Evolutionary conservation across 2,888 invertebrate species (phyloP), one percentile per base, ranked within the genome.

Genomic region (Oscheius sp.): DNA sequence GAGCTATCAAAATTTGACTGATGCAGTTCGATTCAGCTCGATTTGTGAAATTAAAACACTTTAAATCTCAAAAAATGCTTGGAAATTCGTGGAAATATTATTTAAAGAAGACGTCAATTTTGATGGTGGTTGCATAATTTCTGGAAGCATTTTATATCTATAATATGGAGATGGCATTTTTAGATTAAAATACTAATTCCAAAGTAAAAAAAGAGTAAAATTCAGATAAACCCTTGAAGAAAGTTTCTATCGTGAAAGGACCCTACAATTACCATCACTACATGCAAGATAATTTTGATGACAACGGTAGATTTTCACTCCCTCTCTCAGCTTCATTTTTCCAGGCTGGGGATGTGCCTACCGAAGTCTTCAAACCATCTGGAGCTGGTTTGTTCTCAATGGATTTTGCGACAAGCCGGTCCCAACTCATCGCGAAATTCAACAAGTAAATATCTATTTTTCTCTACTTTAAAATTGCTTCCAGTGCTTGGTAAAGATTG

Each of bases 241-340:
- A 71, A 31, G 83, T 86, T 50, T 87, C 86, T 17, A 58, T 88
- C 27, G 90, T 97, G 2, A 90, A 91, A 74, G 98, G 98, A 1
- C 90, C 91, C 74, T 98, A 98, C 87, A 90, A 91, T 20, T 99
- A 98, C 88, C 92, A 95, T 87, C 98, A 99, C 88, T 99, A 99
- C 87, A 92, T 94, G 91, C 96, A 96, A 88, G 93, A 96, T 85
- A 90, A 91, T 78, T 91, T 94, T 87, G 92, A 96, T 87, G 98
- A 98, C 85, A 92, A 52, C 17, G 73, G 72, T 72, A 3, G 4
- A 17, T 42, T 25, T 66, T 12, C 15, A n/a, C 20, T 65, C 37
- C 15, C 6, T 63, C 12, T n/a, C n/a, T n/a, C n/a, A n/a, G n/a
- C 10, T 23, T 15, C 23, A 33, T 31, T 25, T 12, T 70, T 57